Evolutionary conservation across 2,113 vertebrate species (phyloP).

Genomic region (Monopterus albus): DNA sequence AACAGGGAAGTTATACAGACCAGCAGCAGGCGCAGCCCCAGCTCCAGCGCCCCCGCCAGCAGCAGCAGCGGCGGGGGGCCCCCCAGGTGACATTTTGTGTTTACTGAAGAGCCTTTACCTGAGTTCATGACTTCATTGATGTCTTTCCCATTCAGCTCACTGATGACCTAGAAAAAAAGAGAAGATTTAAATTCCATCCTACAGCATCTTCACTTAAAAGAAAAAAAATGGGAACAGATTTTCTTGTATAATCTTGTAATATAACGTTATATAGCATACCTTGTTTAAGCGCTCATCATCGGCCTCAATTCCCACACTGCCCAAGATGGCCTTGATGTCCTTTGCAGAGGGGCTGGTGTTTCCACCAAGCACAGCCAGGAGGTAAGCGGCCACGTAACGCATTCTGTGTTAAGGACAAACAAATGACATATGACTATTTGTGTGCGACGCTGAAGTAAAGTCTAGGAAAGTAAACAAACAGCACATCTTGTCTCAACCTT

Average conservation of each 20-base stretch:
- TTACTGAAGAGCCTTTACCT: slow-evolving; percentile 48
- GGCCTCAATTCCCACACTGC: slow-evolving; percentile 86
- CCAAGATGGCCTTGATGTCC: slow-evolving; percentile 85
- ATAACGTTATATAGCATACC: slow-evolving; percentile 44
- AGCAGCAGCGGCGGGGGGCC: slow-evolving; percentile 70
- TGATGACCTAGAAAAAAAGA: slow-evolving; percentile 76
- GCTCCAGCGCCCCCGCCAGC: slow-evolving; percentile 64
- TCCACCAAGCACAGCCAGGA: slow-evolving; percentile 85
- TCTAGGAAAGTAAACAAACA: background rate
- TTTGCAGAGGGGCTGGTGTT: slow-evolving; percentile 84
- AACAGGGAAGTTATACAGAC: slow-evolving; percentile 39
- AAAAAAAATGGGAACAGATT: too few species aligned
- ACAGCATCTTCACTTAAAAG: background rate
- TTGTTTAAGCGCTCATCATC: slow-evolving; percentile 85
- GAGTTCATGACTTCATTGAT: slow-evolving; percentile 78
- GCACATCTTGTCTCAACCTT: background rate
- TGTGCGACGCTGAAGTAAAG: background rate
- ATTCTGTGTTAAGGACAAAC: slow-evolving; percentile 74
- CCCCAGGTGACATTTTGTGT: too few species aligned
- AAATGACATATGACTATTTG: background rate
- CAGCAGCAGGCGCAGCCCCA: slow-evolving; percentile 83
- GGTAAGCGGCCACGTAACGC: slow-evolving; percentile 92
- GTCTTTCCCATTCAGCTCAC: slow-evolving; percentile 84
- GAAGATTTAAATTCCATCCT: background rate
- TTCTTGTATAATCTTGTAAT: too few species aligned